Conservation (phyloP, 2,888 invertebrate species). For the Linyphia triangularis region DNA sequence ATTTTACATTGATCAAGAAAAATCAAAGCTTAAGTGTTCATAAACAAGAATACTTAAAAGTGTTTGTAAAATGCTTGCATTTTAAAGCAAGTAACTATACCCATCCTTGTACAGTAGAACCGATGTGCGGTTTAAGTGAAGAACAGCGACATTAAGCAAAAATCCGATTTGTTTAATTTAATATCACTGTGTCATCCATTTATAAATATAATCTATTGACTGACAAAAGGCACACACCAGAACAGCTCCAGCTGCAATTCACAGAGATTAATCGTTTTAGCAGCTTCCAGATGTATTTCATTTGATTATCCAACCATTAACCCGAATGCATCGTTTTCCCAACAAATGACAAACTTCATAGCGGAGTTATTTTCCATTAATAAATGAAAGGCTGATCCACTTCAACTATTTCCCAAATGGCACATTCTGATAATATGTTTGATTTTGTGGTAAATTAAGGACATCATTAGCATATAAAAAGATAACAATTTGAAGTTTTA, state of each 20-base stretch:
- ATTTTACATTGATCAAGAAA: too few species aligned
- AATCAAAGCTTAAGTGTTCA: too few species aligned
- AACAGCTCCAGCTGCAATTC: slow-evolving; percentile 56
- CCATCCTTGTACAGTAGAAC: too few species aligned
- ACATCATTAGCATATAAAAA: not conserved
- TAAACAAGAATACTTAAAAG: too few species aligned
- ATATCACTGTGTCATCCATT: slow-evolving; percentile 19
- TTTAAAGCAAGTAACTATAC: too few species aligned
- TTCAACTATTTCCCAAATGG: not conserved
- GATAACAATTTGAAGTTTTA: not conserved
- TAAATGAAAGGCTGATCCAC: slow-evolving; percentile 15
- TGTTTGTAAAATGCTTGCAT: too few species aligned
- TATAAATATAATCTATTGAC: not conserved
- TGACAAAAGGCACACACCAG: not conserved
- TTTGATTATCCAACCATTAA: slow-evolving; percentile 59
- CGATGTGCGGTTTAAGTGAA: too few species aligned
- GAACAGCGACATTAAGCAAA: not conserved
- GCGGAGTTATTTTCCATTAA: slow-evolving; percentile 46
- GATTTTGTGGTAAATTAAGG: slow-evolving; percentile 1
- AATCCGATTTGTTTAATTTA: slow-evolving; percentile 21
- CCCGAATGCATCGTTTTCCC: slow-evolving; percentile 36
- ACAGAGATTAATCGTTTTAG: slow-evolving; percentile 63
- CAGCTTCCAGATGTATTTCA: slow-evolving; percentile 55
- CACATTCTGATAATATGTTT: not conserved
- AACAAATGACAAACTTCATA: slow-evolving; percentile 27